These are phyloP conservation scores for Watsonalla cultraria DNA, from an alignment of 2,888 invertebrate species.

Conservation along the genomic window DNA sequence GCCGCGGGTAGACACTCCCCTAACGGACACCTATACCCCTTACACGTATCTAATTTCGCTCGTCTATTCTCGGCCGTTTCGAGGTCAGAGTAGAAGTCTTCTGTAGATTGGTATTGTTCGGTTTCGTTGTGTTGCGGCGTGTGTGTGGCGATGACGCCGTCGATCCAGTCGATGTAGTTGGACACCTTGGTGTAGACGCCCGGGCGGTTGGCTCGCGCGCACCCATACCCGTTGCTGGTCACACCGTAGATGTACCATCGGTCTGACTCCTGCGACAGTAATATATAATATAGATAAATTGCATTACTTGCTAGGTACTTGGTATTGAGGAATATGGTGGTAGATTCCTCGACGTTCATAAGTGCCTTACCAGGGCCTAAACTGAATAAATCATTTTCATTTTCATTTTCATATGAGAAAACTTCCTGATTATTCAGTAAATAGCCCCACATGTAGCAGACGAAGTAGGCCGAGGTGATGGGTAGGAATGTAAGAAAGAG, in stretches of 20 bases:
- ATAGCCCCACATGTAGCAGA: neutral
- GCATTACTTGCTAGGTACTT: no score
- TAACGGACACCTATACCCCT: slow-evolving; percentile 85
- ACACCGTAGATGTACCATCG: slow-evolving; percentile 81
- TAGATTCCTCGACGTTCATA: no score
- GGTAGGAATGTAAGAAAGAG: no score
- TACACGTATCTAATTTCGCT: slow-evolving; percentile 67
- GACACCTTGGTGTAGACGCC: slow-evolving; percentile 90
- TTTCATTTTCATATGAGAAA: no score
- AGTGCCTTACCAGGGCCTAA: no score
- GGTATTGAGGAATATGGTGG: no score
- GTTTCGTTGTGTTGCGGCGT: slow-evolving; percentile 43
- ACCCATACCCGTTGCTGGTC: slow-evolving; percentile 89
- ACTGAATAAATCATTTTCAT: no score
- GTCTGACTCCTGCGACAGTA: slow-evolving; percentile 57
- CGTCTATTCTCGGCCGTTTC: slow-evolving; percentile 64
- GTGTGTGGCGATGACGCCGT: slow-evolving; percentile 68
- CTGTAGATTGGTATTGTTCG: slow-evolving; percentile 34
- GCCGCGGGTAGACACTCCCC: slow-evolving; percentile 86
- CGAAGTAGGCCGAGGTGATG: no score
- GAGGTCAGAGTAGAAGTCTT: slow-evolving; percentile 60
- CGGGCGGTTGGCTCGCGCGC: slow-evolving; percentile 87
- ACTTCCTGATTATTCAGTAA: no score
- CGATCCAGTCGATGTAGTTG: slow-evolving; percentile 86
- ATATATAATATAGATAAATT: neutral